Conservation (phyloP, 2,113 vertebrate genomes). For the Saguinus imperator region DNA sequence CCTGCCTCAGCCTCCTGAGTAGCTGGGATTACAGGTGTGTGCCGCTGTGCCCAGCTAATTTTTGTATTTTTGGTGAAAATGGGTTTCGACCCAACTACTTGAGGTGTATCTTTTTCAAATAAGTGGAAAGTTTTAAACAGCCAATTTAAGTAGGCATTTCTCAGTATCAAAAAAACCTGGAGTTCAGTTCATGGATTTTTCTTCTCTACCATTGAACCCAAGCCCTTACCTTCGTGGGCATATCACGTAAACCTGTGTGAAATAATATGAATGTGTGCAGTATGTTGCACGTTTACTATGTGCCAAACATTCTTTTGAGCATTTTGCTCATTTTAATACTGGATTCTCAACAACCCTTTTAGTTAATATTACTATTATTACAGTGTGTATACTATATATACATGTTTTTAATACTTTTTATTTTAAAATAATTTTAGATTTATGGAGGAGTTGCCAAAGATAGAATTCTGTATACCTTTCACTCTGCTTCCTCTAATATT, state of each 20-base stretch:
- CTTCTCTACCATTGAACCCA: background rate
- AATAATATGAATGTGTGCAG: background rate
- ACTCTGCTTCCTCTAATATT: background rate
- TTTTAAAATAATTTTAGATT: slow-evolving; percentile 44
- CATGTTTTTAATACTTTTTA: background rate
- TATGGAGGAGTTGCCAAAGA: background rate
- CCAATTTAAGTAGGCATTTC: background rate
- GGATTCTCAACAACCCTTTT: background rate
- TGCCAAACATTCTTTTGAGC: background rate
- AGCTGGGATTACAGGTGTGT: too few relatives aligned
- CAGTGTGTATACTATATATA: too few relatives aligned
- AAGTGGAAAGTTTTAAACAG: background rate
- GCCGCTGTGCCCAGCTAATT: too few relatives aligned
- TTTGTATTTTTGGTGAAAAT: too few relatives aligned
- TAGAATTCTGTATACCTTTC: background rate
- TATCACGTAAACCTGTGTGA: background rate
- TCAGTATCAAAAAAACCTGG: background rate
- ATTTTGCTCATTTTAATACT: background rate
- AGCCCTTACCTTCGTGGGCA: background rate
- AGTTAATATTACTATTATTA: background rate
- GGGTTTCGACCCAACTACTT: background rate
- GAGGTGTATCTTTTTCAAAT: background rate
- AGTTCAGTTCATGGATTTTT: background rate
- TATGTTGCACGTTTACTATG: background rate
- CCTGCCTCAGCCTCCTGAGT: too few relatives aligned